Evolutionary conservation across 2,113 vertebrate genomes (phyloP).

Genomic region (Apistogramma diplotaenia): DNA sequence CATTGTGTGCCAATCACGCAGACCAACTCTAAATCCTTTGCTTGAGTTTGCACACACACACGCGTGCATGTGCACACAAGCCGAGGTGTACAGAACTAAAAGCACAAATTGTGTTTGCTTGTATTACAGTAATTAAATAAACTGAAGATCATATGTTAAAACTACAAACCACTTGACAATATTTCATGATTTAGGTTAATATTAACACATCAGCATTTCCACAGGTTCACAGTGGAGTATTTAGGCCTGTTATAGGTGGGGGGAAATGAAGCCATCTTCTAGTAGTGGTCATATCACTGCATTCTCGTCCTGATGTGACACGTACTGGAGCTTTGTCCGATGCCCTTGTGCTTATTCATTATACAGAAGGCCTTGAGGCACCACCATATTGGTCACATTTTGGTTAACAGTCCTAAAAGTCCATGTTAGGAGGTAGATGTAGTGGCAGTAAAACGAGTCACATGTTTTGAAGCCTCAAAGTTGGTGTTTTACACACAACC

Average conservation of each 20-base stretch:
- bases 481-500: not conserved
- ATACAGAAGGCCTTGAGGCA: not conserved
- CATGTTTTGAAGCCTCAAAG: not conserved
- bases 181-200: not conserved
- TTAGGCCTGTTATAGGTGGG: not conserved
- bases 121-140: not conserved
- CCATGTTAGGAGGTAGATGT: not conserved
- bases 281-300: not conserved
- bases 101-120: not conserved
- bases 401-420: not conserved
- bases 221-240: not conserved
- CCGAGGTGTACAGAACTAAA: not conserved
- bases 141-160: not conserved
- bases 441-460: rapidly evolving
- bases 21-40: slow-evolving; percentile 43
- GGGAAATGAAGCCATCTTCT: not conserved
- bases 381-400: not conserved
- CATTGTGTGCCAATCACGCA: slow-evolving; percentile 83
- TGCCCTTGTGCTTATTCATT: not conserved
- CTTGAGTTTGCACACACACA: slow-evolving; percentile 12
- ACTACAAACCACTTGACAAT: not conserved
- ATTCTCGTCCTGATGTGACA: not conserved
- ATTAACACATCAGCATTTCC: not conserved
- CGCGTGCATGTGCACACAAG: not conserved
- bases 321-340: not conserved